Evolutionary conservation across 2,888 invertebrate species (phyloP).

Genomic region (Drosophila quinaria): DNA sequence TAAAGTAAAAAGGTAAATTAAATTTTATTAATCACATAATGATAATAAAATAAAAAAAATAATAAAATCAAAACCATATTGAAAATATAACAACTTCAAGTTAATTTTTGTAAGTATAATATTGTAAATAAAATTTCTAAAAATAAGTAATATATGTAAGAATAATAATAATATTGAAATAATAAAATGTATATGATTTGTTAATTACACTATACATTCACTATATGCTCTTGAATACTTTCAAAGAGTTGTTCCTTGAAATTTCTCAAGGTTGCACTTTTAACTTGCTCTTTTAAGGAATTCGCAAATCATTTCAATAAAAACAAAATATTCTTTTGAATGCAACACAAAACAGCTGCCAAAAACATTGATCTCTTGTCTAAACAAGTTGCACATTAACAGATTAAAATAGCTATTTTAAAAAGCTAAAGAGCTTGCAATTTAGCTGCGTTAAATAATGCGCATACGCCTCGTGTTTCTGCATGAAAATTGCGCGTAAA

Average conservation of each 20-base stretch:
- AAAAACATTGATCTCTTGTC: neutral
- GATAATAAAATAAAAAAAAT: no score
- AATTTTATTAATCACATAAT: no score
- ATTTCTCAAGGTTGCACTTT: neutral
- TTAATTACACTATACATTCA: no score
- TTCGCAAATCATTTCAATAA: neutral
- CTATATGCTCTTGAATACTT: neutral
- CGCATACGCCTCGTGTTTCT: slow-evolving; percentile 36
- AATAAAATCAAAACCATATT: no score
- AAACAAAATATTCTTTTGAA: neutral
- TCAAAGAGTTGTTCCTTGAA: neutral
- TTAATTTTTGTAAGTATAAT: no score
- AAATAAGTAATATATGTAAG: no score
- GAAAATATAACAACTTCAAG: no score
- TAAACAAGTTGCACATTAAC: neutral
- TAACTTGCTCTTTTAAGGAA: neutral
- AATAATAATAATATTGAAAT: no score
- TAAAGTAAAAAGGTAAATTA: neutral
- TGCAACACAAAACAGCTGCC: neutral
- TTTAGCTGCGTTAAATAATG: slow-evolving; percentile 23
- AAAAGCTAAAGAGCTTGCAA: neutral
- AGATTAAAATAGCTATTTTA: neutral
- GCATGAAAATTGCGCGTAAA: slow-evolving; percentile 43
- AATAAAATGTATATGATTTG: no score
- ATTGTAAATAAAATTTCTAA: no score